Evolutionary conservation across 2,888 invertebrate species (phyloP), one percentile per base, ranked within the genome.

Genomic region (Eutolmus rufibarbis): DNA sequence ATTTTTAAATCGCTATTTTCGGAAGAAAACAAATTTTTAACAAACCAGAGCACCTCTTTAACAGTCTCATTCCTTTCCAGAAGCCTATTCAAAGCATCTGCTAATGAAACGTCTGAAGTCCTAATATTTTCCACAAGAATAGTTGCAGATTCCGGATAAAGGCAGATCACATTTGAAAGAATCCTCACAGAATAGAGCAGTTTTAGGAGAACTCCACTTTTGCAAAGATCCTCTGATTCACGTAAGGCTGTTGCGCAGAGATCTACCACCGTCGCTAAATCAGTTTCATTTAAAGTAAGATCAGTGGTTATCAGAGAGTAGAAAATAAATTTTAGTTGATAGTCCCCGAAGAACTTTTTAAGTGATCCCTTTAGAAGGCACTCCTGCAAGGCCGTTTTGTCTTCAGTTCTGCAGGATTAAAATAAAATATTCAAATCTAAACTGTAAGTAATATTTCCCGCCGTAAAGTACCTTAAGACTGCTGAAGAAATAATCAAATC

Each of bases 301-400:
- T 84, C 66, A 5, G n/a, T 0, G n/a, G 16, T 5, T 66, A 84
- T 84, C 31, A 84, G 23, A 34, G 57, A 86, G 23, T 91, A 89
- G 85, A 90, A 90, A 16, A 92, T 43, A 0, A 92, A 90, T 82
- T 90, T 90, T 88, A 92, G 89, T 23, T 90, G 90, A 88, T 91
- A 91, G 82, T 91, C 90, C 5, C 89, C 90, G 9, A 87, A 91
- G 1, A 87, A 74, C n/a, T 90, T 89, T 0, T 87, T 89, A 0
- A 90, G 89, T 23, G 88, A 89, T 85, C 91, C 92, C 23, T 89
- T 82, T 0, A 89, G 81, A 5, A 92, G 77, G 16, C 90, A 90
- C 9, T 89, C 16, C 0, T 89, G 88, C 3, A 92, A 87, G 43
- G 76, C 16, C 1, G n/a, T 12, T 40, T 88, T 89, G 1, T 87